Evolutionary conservation across 2,888 invertebrate species (phyloP), one percentile per base, ranked within the genome.

Genomic region (Leptinotarsa rubiginosa): DNA sequence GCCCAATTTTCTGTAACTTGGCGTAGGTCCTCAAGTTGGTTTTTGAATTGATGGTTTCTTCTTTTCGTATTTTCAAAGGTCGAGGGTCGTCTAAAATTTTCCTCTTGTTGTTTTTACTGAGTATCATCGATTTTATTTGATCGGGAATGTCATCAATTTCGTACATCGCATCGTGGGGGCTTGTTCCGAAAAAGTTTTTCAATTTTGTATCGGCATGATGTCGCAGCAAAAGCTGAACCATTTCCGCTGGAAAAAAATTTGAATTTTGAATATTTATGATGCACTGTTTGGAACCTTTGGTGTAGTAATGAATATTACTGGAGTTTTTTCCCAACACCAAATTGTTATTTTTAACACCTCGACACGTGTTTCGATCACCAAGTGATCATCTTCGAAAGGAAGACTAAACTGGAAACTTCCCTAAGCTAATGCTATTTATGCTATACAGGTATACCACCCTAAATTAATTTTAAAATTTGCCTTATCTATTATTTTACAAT

Each of bases 151-250:
- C 84, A 5, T 85, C 84, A 64, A 87, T 85, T 66, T 91, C 91
- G 10, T 86, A 85, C 0, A 91, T 84, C 0, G 90, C 83, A 1
- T 86, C 84, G 69, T 88, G 89, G 0, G 90, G 88, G 59, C 86
- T 89, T 0, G 85, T 84, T 0, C 90, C 90, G 0, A 87, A 86
- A 68, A 88, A 86, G 75, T 90, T 91, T 3, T 87, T 85, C n/a
- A 88, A 82, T 73, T 83, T 81, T 0, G 90, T 89, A 47, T 90
- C 87, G 0, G 90, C 90, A 4, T 88, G 88, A 54, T 86, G 75
- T n/a, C 87, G 84, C 0, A 90, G 75, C 1, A 91, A 75, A 0
- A 85, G 76, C 69, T 87, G 86, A n/a, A 90, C 87, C 15, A 90
- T 89, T 56, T 87, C 85, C 13, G 83, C 87, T 88, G 82, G 86